Conservation (phyloP, 2,888 invertebrate genomes). For the Schizaphis graminum region DNA sequence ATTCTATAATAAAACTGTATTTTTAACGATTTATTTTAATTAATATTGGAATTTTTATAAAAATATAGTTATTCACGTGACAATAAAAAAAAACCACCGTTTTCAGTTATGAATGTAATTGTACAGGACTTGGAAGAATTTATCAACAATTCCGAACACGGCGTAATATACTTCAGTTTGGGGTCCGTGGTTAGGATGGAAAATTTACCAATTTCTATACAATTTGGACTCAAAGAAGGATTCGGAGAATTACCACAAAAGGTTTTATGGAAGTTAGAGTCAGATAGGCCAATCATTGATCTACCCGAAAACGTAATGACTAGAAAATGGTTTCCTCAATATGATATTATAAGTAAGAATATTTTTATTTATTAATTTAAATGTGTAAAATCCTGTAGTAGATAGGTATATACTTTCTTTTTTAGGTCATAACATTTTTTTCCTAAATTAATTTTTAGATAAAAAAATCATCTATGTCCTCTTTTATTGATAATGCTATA, state of each 20-base stretch:
- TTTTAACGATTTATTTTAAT: background rate
- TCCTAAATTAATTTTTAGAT: background rate
- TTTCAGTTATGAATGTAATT: background rate
- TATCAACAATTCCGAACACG: slow-evolving; percentile 40
- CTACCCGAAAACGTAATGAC: slow-evolving; percentile 41
- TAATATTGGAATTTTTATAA: background rate
- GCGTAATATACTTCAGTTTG: slow-evolving; percentile 60
- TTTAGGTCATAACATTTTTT: background rate
- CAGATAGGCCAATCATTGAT: background rate
- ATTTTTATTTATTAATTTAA: background rate
- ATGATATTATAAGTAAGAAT: slow-evolving; percentile 51
- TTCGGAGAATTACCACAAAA: slow-evolving; percentile 76
- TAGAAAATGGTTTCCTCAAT: slow-evolving; percentile 58
- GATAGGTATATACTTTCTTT: no score
- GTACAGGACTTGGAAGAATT: slow-evolving; percentile 48
- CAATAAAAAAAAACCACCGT: background rate
- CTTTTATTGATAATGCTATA: background rate
- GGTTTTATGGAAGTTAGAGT: slow-evolving; percentile 53
- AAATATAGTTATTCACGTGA: background rate
- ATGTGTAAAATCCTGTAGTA: no score
- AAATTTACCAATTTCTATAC: slow-evolving; percentile 76
- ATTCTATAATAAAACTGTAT: background rate
- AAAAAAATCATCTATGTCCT: background rate
- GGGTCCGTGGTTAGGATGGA: slow-evolving; percentile 78
- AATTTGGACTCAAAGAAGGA: slow-evolving; percentile 76